phyloP scores from a whole-genome alignment of 2,797 vertebrate genomes.

The Podarcis lilfordi region DNA sequence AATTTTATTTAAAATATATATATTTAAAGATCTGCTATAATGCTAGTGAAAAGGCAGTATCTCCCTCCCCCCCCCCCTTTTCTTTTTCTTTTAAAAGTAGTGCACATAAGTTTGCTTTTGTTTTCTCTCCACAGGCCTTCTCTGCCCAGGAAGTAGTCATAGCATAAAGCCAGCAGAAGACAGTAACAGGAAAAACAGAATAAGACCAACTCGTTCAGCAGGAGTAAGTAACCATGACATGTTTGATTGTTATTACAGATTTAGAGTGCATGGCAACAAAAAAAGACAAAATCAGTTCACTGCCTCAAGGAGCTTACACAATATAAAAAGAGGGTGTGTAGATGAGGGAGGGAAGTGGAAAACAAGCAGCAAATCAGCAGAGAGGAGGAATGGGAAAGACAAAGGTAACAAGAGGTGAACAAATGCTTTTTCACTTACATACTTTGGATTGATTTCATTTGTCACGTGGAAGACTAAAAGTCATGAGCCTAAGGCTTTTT shows the following conservation, averaged over 20 bases:
- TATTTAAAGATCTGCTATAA: conserved; percentile 30
- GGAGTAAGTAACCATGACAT: conserved; percentile 52
- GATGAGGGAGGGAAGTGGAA: background rate
- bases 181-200: conserved; percentile 26
- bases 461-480: background rate
- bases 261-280: background rate
- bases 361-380: background rate
- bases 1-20: background rate
- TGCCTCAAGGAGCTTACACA: background rate
- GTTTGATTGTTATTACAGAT: background rate
- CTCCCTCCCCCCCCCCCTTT: background rate
- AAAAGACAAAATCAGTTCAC: background rate
- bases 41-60: background rate
- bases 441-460: background rate
- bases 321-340: background rate
- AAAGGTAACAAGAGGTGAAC: background rate
- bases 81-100: conserved; percentile 35
- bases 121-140: conserved; percentile 38
- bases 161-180: conserved; percentile 6
- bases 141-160: conserved; percentile 22
- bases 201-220: background rate
- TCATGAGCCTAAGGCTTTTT: background rate
- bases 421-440: background rate
- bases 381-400: too few relatives aligned
- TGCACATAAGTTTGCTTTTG: conserved; percentile 33